Conservation (phyloP, 2,797 vertebrate species). For the Ctenopoma multispine region DNA sequence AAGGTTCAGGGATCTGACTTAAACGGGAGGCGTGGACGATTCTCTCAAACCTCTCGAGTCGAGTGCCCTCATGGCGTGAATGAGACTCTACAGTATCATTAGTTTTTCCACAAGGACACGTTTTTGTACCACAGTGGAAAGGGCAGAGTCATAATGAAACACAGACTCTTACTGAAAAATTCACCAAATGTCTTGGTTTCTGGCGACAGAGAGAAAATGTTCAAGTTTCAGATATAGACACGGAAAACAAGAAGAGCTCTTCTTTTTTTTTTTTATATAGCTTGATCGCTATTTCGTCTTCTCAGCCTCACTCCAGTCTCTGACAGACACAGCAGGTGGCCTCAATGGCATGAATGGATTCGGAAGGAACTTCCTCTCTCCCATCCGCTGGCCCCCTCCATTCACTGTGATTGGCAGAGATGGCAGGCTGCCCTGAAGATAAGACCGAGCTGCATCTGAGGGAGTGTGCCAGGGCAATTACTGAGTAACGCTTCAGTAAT, state of each 20-base stretch:
- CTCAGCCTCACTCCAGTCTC: slow-evolving; percentile 70
- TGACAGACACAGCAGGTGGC: slow-evolving; percentile 86
- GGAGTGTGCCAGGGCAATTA: slow-evolving; percentile 69
- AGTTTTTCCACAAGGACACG: slow-evolving; percentile 20
- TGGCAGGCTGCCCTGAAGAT: slow-evolving; percentile 80
- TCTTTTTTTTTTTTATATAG: slow-evolving; percentile 47
- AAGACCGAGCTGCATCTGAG: slow-evolving; percentile 62
- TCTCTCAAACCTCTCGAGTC: slow-evolving; percentile 34
- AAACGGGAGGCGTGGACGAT: slow-evolving; percentile 50
- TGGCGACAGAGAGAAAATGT: background rate
- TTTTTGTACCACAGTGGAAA: background rate
- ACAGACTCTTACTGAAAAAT: background rate
- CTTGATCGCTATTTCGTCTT: slow-evolving; percentile 60
- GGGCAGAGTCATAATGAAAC: background rate
- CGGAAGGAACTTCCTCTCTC: slow-evolving; percentile 83
- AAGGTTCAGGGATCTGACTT: slow-evolving; percentile 55
- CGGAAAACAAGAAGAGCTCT: slow-evolving; percentile 44
- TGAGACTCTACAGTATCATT: slow-evolving; percentile 26
- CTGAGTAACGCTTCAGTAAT: slow-evolving; percentile 58
- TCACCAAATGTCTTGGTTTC: slow-evolving; percentile 10
- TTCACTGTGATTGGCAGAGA: slow-evolving; percentile 81
- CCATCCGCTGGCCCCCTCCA: slow-evolving; percentile 34
- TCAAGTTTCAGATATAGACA: slow-evolving; percentile 11
- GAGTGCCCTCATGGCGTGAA: slow-evolving; percentile 41
- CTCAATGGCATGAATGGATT: slow-evolving; percentile 83